A percentile compares a stretch with the other conserved stretches of the same genome.
phyloP scores from a whole-genome alignment of 2,113 vertebrate species.

The Megaleporinus macrocephalus region DNA sequence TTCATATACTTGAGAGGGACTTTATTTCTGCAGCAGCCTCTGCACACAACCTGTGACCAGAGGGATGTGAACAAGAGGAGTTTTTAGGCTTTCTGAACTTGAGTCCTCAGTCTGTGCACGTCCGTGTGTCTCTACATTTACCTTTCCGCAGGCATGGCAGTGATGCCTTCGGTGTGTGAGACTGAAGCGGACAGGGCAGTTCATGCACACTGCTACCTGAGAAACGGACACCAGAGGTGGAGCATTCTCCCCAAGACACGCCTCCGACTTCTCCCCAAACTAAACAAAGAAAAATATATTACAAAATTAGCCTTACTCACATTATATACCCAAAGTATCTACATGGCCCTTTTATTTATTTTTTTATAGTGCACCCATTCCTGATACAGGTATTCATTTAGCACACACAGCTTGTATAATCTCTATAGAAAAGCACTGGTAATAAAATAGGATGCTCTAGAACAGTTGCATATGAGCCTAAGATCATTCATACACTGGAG shows the following conservation, averaged over 20 bases:
- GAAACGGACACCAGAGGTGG: constrained; percentile 90
- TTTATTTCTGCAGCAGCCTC: constrained; percentile 93
- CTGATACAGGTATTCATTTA: too few relatives aligned
- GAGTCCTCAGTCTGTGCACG: not conserved
- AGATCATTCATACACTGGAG: too few relatives aligned
- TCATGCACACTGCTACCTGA: constrained; percentile 96
- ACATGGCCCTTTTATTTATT: too few relatives aligned
- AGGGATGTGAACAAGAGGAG: not conserved
- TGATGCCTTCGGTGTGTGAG: constrained; percentile 92
- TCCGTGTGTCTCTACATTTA: constrained; percentile 56
- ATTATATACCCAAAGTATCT: too few relatives aligned
- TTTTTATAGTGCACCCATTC: too few relatives aligned
- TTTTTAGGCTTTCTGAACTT: not conserved
- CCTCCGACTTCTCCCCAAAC: constrained; percentile 24
- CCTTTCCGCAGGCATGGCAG: constrained; percentile 96
- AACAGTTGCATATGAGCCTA: too few relatives aligned
- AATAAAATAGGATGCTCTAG: too few relatives aligned
- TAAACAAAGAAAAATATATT: not conserved
- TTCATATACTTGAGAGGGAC: constrained; percentile 97
- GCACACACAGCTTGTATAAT: too few relatives aligned
- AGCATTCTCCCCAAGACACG: constrained; percentile 86
- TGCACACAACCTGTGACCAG: constrained; percentile 88
- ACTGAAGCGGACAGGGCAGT: constrained; percentile 93
- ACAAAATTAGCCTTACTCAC: not conserved
- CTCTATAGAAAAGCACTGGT: too few relatives aligned